These are phyloP conservation scores for Cataglyphis altisquamis DNA, from an alignment of 2,888 invertebrate species.

Conservation along the genomic window DNA sequence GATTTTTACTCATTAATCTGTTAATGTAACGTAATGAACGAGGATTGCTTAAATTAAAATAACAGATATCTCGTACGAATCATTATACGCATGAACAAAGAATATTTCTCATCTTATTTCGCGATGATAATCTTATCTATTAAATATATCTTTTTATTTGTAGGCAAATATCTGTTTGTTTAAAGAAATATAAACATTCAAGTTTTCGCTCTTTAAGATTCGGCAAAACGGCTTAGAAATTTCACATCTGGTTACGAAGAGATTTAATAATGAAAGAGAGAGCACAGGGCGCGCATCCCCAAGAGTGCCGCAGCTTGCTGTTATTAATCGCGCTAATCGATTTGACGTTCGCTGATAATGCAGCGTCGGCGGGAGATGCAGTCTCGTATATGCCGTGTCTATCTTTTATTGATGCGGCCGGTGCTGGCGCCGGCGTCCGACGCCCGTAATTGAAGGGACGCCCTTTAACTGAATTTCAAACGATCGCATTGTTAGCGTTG, in stretches of 20 bases:
- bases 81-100: background rate
- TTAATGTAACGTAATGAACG: background rate
- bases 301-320: slow-evolving; percentile 31
- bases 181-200: background rate
- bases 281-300: background rate
- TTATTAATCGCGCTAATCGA: slow-evolving; percentile 56
- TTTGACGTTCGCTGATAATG: slow-evolving; percentile 45
- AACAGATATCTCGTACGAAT: background rate
- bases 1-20: background rate
- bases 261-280: slow-evolving; percentile 21
- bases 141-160: background rate
- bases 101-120: background rate
- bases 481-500: slow-evolving; percentile 55
- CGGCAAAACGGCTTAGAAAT: background rate
- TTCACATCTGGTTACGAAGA: background rate
- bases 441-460: slow-evolving; percentile 54
- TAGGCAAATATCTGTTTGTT: background rate
- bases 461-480: slow-evolving; percentile 56
- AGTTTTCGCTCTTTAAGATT: background rate
- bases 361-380: slow-evolving; percentile 37
- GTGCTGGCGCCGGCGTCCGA: slow-evolving; percentile 50
- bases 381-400: slow-evolving; percentile 48
- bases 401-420: slow-evolving; percentile 55
- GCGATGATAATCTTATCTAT: background rate
- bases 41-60: background rate